Percentiles rank a stretch among this genome's conserved stretches.
phyloP scores from a whole-genome alignment of 2,888 invertebrate genomes.

The Piscicola geometra region DNA sequence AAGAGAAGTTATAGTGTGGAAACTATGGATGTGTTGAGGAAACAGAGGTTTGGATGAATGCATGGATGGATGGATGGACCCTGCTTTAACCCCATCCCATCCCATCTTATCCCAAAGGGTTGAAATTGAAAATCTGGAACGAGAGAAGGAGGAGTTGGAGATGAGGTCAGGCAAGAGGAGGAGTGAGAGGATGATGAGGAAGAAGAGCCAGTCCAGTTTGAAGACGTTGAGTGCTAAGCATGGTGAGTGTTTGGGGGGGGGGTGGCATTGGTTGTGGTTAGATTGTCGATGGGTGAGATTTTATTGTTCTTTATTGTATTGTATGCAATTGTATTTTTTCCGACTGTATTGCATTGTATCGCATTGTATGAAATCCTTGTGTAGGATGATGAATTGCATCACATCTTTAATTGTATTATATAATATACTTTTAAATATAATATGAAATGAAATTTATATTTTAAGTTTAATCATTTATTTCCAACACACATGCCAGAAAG shows the following conservation, averaged over 20 bases:
- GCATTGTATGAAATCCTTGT: too few relatives aligned
- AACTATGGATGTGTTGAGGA: constrained; percentile 2
- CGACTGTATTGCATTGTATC: too few relatives aligned
- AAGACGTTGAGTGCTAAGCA: not conserved
- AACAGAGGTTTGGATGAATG: constrained; percentile 6
- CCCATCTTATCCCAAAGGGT: not conserved
- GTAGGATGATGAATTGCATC: too few relatives aligned
- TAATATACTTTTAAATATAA: too few relatives aligned
- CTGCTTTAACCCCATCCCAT: too few relatives aligned
- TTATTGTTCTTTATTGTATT: too few relatives aligned
- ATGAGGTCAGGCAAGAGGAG: constrained; percentile 5
- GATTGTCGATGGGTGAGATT: too few relatives aligned
- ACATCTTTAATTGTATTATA: too few relatives aligned
- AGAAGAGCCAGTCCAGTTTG: not conserved
- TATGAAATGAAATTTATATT: too few relatives aligned
- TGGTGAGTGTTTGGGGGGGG: constrained; percentile 4
- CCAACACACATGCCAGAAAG: not conserved
- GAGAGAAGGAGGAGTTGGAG: constrained; percentile 18
- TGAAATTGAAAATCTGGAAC: constrained; percentile 15
- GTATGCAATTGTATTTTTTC: too few relatives aligned
- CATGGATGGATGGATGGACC: not conserved
- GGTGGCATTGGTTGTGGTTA: not conserved
- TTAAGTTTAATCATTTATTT: too few relatives aligned
- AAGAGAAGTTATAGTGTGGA: constrained; percentile 17
- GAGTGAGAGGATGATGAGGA: constrained; percentile 19